A percentile compares a stretch with the other conserved stretches of the same genome.
Evolutionary conservation across 92 coral and sea anemone species (phyloP).

Genomic region (Paramuricea clavata): DNA sequence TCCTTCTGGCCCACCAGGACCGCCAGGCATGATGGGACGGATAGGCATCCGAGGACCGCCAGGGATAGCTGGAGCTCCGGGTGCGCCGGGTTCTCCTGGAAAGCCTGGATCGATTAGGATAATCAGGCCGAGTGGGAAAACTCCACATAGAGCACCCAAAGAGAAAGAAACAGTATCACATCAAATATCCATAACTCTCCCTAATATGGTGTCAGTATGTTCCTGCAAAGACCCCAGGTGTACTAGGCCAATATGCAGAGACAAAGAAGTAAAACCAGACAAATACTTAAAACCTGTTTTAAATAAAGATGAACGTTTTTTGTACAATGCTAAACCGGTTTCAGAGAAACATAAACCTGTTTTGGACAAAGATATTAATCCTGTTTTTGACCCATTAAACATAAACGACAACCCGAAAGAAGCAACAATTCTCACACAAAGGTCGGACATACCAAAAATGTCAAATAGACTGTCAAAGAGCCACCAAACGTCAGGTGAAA

Average conservation of each 20-base stretch:
- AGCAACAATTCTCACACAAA: conserved; percentile 23
- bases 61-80: not conserved
- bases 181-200: not conserved
- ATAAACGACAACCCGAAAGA: conserved; percentile 1
- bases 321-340: not conserved
- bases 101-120: not conserved
- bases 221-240: not conserved
- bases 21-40: not conserved
- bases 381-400: not conserved
- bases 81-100: not conserved
- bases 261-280: not conserved
- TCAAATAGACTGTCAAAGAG: not conserved
- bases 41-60: not conserved
- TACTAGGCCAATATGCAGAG: not conserved
- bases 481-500: not conserved
- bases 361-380: not conserved
- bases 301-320: too few relatives aligned
- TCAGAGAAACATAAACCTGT: too few relatives aligned
- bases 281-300: not conserved
- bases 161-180: not conserved
- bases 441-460: conserved; percentile 30
- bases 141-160: not conserved
- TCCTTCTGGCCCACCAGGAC: not conserved
- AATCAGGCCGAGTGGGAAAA: not conserved
- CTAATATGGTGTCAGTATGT: not conserved